Evolutionary conservation across 2,797 vertebrate species (phyloP), one percentile per base, ranked within the genome.

Genomic region (Myiotriccus ornatus): DNA sequence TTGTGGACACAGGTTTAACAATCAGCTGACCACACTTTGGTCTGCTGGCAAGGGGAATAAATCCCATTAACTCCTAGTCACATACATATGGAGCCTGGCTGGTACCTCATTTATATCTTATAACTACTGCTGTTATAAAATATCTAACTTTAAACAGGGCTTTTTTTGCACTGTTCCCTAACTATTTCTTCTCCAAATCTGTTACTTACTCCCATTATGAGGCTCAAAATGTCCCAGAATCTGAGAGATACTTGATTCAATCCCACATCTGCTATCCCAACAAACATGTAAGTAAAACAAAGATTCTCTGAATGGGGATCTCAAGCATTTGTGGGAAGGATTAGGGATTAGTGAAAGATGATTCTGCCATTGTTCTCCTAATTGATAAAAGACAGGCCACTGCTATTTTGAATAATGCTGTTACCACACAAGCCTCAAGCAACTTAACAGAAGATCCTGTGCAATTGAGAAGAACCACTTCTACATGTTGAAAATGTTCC

Each of bases 231-330:
- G 9, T 83, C 49, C 37, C 70, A 79, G 78, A 82, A 62, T 79
- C 64, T 70, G 76, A 85, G 82, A 85, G 78, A 75, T 74, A 88
- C 74, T 76, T 64, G 80, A 77, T 63, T 68, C 71, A 79, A 88
- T 64, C 49, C 59, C 34, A 49, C 73, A 90, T 60, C 77, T 94
- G 80, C 69, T 67, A 59, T 77, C 28, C 57, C 67, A 57, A 89
- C 46, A 91, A 89, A 76, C 84, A 62, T 19, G 65, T 90, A 96
- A 97, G 77, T 75, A 87, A 91, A 93, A 68, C 56, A 69, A 91
- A 91, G 69, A 43, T 70, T 62, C 63, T 46, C 21, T 83, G 76
- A 87, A 80, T 39, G 55, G 64, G 63, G 39, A 47, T 43, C n/a
- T 39, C 46, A 76, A 14, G 44, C 34, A 37, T 20, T 75, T 75